phyloP scores from a whole-genome alignment of 2,888 invertebrate species.

The Steromphala cineraria region DNA sequence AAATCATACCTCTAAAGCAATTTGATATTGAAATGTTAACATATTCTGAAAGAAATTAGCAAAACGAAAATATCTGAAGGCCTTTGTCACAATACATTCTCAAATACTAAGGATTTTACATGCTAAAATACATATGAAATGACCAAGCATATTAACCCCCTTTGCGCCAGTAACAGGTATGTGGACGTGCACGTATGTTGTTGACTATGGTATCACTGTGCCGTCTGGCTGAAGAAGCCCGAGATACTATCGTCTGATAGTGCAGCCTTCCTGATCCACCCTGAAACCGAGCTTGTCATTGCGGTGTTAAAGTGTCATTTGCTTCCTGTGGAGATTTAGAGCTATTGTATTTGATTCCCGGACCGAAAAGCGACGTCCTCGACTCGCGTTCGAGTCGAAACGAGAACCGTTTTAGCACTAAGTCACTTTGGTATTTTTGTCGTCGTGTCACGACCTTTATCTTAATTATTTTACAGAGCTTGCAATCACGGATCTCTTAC shows the following conservation, averaged over 20 bases:
- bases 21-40: too few species aligned
- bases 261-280: background rate
- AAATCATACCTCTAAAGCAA: too few species aligned
- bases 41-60: too few species aligned
- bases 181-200: too few species aligned
- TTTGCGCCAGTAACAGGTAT: too few species aligned
- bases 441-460: background rate
- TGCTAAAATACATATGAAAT: too few species aligned
- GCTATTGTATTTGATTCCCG: background rate
- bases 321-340: background rate
- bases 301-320: conserved; percentile 17
- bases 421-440: conserved; percentile 16
- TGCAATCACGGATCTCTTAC: background rate
- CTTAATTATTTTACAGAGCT: conserved; percentile 12
- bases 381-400: conserved; percentile 3
- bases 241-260: background rate
- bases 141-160: too few species aligned
- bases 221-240: background rate
- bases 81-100: too few species aligned
- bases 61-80: too few species aligned
- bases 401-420: conserved; percentile 9
- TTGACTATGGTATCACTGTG: too few species aligned
- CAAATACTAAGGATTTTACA: too few species aligned
- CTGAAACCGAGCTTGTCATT: conserved; percentile 2
- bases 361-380: conserved; percentile 5